Conservation (phyloP, 37 sponge, comb jelly and placozoan genomes). For the Corticium candelabrum region DNA sequence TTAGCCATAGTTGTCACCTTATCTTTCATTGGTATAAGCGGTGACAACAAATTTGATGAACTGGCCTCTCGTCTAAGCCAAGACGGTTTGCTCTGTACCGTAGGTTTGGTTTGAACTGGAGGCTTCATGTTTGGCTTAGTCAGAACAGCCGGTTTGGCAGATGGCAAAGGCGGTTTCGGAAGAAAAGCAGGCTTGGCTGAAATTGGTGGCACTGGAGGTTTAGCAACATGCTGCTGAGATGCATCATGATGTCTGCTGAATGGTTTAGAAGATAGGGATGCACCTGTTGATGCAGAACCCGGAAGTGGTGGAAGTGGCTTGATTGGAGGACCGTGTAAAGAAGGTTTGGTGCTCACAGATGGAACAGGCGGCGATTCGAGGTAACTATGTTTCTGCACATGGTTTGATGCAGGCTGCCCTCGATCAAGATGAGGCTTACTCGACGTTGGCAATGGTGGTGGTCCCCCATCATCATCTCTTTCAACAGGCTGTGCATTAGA, state of each 20-base stretch:
- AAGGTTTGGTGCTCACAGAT: background rate
- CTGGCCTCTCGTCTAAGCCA: background rate
- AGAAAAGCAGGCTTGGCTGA: background rate
- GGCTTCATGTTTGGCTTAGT: background rate
- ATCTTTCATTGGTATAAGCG: background rate
- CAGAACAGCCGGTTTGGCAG: background rate
- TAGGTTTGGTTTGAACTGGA: background rate
- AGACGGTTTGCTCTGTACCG: background rate
- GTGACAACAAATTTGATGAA: background rate
- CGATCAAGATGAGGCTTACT: no score
- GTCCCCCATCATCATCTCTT: no score
- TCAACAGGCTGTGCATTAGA: no score
- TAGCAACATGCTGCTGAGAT: no score
- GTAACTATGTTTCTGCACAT: no score
- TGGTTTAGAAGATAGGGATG: background rate
- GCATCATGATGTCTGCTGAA: no score
- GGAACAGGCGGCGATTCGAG: slow-evolving; percentile 1
- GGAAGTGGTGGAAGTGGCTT: background rate
- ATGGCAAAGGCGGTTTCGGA: background rate
- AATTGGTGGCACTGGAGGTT: background rate
- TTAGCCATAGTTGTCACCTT: no score
- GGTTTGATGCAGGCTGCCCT: no score
- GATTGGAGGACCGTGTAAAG: background rate
- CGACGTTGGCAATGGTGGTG: no score
- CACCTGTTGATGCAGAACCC: background rate